Percentiles rank a stretch among this genome's conserved stretches.
Conservation (phyloP, 2,888 invertebrate genomes). For the Fabriciana adippe region DNA sequence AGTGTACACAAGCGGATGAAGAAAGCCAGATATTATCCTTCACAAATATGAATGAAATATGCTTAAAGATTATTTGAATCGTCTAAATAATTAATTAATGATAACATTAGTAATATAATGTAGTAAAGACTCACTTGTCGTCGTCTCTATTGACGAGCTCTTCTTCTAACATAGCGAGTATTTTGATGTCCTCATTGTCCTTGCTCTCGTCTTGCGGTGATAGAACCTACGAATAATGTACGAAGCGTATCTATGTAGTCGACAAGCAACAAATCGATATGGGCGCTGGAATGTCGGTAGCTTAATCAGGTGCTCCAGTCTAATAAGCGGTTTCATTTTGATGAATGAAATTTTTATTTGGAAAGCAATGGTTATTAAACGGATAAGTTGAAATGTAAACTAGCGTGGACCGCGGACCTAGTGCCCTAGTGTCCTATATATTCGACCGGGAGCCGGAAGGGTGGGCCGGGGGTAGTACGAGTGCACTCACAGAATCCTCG, state of each 20-base stretch:
- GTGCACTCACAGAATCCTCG: constrained; percentile 87
- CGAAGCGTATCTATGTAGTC: constrained; percentile 71
- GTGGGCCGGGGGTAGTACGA: constrained; percentile 46
- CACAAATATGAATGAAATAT: constrained; percentile 24
- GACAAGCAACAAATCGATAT: constrained; percentile 64
- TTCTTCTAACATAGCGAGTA: constrained; percentile 87
- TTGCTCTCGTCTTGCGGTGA: constrained; percentile 73
- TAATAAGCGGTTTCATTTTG: constrained; percentile 41
- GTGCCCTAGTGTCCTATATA: constrained; percentile 72
- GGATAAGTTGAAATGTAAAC: constrained; percentile 44
- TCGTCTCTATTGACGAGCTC: constrained; percentile 93
- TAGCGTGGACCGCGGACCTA: constrained; percentile 58
- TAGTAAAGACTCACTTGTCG: constrained; percentile 84
- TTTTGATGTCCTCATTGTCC: constrained; percentile 89
- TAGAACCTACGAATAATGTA: constrained; percentile 75
- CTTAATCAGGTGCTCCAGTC: constrained; percentile 41
- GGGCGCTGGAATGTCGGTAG: constrained; percentile 45
- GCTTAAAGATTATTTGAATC: constrained; percentile 4
- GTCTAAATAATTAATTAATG: constrained; percentile 3
- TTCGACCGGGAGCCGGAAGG: constrained; percentile 49
- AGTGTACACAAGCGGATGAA: constrained; percentile 44
- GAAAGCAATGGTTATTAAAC: constrained; percentile 40
- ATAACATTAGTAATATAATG: constrained; percentile 10
- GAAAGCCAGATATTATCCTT: constrained; percentile 40
- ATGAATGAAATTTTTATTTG: constrained; percentile 38